phyloP scores from a whole-genome alignment of 1,140 invertebrate species.

The Orchestia grillus region DNA sequence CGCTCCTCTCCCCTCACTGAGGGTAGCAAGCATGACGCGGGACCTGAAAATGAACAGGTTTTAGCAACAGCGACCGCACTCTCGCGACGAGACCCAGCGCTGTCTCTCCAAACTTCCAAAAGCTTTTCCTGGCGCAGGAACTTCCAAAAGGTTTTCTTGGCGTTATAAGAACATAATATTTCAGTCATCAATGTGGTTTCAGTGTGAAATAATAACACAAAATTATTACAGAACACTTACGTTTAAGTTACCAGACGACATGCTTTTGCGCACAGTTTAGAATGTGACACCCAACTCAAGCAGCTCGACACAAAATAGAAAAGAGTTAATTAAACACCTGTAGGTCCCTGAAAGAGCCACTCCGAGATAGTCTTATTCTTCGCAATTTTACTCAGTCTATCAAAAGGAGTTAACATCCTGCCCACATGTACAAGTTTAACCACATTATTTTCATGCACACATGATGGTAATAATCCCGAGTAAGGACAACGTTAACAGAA shows the following conservation, averaged over 20 bases:
- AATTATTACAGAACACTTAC: background rate
- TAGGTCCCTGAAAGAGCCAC: too few species aligned
- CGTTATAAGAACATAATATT: background rate
- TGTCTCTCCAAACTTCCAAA: background rate
- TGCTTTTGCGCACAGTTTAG: background rate
- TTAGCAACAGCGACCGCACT: background rate
- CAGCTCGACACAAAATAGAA: background rate
- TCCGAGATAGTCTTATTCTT: too few species aligned
- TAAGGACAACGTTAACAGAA: too few species aligned
- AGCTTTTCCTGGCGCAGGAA: background rate
- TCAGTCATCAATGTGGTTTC: background rate
- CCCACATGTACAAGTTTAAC: too few species aligned
- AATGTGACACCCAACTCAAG: background rate
- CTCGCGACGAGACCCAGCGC: too few species aligned
- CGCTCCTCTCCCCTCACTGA: constrained; percentile 66
- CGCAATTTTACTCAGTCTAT: too few species aligned
- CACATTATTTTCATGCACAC: too few species aligned
- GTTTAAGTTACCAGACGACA: background rate
- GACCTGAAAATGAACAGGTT: constrained; percentile 64
- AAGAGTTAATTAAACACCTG: background rate
- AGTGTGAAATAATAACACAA: background rate
- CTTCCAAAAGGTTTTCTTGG: background rate
- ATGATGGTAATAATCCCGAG: too few species aligned
- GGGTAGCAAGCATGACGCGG: constrained; percentile 68
- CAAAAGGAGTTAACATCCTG: too few species aligned